Evolutionary conservation across 1,140 invertebrate genomes (phyloP).

Genomic region (Pissodes strobi): DNA sequence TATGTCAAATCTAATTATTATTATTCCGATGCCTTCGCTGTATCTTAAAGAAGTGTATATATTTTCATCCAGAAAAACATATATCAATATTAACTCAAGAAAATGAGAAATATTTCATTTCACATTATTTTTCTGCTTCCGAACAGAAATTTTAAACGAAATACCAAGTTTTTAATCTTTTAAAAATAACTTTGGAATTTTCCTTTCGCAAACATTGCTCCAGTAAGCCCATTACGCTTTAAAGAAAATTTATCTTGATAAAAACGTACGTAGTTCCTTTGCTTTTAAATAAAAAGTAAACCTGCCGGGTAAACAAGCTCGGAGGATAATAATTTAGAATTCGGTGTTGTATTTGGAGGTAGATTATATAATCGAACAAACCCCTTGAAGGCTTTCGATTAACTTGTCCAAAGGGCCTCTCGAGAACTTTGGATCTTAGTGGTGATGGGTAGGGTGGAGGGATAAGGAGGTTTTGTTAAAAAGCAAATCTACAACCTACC

Average conservation of each 20-base stretch:
- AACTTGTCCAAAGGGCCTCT: no score
- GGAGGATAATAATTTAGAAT: slow-evolving; percentile 28
- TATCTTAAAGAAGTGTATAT: no score
- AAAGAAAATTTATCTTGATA: slow-evolving; percentile 31
- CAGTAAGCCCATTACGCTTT: slow-evolving; percentile 31
- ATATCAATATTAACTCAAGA: no score
- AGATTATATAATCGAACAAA: slow-evolving; percentile 25
- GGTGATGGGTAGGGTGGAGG: no score
- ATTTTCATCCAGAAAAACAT: no score
- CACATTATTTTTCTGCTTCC: not conserved
- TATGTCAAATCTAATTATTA: no score
- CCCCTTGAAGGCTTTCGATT: slow-evolving; percentile 23
- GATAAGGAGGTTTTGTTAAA: no score
- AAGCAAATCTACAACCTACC: no score
- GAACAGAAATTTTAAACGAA: slow-evolving; percentile 15
- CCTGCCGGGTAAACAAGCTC: slow-evolving; percentile 18
- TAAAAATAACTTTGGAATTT: slow-evolving; percentile 31
- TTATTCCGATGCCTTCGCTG: no score
- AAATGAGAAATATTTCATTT: no score
- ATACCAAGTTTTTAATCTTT: slow-evolving; percentile 29
- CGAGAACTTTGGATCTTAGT: no score
- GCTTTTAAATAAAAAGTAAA: slow-evolving; percentile 20
- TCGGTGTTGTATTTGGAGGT: slow-evolving; percentile 16
- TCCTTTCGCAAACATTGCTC: slow-evolving; percentile 24
- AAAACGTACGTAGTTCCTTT: slow-evolving; percentile 30